These are phyloP conservation scores for Amiota minor DNA, from an alignment of 2,888 invertebrate species.

Conservation along the genomic window DNA sequence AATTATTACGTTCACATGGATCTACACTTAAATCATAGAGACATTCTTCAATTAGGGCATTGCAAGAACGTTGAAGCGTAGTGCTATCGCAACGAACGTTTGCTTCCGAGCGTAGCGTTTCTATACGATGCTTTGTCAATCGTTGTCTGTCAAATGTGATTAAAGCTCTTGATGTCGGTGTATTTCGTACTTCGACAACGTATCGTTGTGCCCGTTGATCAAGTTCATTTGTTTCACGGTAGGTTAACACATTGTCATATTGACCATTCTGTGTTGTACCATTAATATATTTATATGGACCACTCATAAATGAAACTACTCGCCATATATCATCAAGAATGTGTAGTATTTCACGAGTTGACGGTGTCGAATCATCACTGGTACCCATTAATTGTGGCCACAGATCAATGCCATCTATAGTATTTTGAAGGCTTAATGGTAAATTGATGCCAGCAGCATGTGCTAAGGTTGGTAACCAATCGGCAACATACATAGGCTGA, in stretches of 20 bases:
- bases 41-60: conserved; percentile 72
- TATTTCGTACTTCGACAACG: conserved; percentile 53
- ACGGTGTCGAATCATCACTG: conserved; percentile 23
- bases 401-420: conserved; percentile 80
- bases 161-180: conserved; percentile 53
- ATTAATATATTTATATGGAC: conserved; percentile 67
- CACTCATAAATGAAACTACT: conserved; percentile 57
- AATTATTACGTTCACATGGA: conserved; percentile 75
- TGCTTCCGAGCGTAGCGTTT: conserved; percentile 43
- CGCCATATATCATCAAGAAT: conserved; percentile 80
- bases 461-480: conserved; percentile 86
- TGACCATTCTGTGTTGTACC: conserved; percentile 63
- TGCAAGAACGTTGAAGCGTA: conserved; percentile 60
- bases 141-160: conserved; percentile 46
- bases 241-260: conserved; percentile 58
- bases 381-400: conserved; percentile 77
- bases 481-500: conserved; percentile 84
- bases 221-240: conserved; percentile 52
- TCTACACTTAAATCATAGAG: conserved; percentile 75
- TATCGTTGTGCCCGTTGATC: conserved; percentile 64
- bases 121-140: conserved; percentile 46
- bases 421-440: conserved; percentile 53
- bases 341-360: conserved; percentile 78
- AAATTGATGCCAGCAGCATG: conserved; percentile 64
- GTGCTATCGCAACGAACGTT: conserved; percentile 48